Evolutionary conservation across 2,888 invertebrate genomes (phyloP).

Genomic region (Melanchra persicariae): DNA sequence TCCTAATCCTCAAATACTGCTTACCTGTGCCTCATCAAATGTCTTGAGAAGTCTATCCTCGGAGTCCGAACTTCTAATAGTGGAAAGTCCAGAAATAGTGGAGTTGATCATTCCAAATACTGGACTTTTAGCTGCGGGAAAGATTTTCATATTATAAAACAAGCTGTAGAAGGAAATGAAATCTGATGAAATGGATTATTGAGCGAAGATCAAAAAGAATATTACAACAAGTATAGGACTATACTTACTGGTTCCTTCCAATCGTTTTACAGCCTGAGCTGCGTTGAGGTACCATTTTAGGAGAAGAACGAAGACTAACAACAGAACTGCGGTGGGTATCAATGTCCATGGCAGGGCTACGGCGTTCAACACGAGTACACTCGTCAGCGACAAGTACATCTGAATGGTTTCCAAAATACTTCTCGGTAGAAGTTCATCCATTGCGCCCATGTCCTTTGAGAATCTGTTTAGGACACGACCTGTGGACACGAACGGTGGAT

Average conservation of each 20-base stretch:
- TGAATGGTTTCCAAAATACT: constrained; percentile 92
- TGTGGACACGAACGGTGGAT: constrained; percentile 53
- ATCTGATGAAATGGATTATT: not conserved
- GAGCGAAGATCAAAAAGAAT: not conserved
- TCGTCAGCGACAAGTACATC: constrained; percentile 83
- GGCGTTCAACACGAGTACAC: constrained; percentile 84
- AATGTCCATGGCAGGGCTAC: constrained; percentile 84
- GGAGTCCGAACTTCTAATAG: constrained; percentile 93
- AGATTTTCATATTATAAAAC: constrained; percentile 21
- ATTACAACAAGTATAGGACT: not conserved
- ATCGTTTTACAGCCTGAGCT: constrained; percentile 93
- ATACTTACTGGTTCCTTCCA: constrained; percentile 93
- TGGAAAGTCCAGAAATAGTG: constrained; percentile 93
- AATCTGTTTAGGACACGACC: constrained; percentile 94
- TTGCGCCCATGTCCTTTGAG: constrained; percentile 95
- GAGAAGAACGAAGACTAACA: constrained; percentile 91
- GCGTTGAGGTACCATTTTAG: constrained; percentile 93
- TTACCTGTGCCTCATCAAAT: constrained; percentile 91
- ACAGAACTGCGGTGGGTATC: constrained; percentile 80
- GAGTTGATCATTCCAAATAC: constrained; percentile 95
- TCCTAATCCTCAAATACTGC: not conserved
- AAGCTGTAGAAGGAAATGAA: not conserved
- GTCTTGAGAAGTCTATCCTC: constrained; percentile 91
- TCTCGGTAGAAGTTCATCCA: constrained; percentile 94
- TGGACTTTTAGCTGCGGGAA: constrained; percentile 93